A percentile compares a stretch with the other conserved stretches of the same genome.
These are phyloP conservation scores for Cisticola juncidis DNA, from an alignment of 2,113 vertebrate species.

Conservation along the genomic window DNA sequence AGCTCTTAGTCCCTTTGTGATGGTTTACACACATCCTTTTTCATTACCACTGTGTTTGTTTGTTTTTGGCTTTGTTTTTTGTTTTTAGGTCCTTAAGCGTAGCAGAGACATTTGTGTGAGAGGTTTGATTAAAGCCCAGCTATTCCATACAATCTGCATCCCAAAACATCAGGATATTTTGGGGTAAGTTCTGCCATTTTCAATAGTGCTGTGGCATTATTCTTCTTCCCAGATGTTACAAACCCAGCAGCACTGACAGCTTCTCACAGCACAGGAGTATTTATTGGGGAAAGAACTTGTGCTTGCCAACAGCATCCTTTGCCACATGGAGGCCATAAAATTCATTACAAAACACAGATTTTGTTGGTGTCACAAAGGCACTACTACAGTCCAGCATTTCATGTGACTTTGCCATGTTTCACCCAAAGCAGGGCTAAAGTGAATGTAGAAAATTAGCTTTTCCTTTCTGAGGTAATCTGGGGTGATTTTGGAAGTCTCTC, in stretches of 20 bases:
- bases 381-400: accelerated
- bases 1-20: constrained; percentile 51
- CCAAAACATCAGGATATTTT: not conserved
- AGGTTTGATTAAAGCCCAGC: not conserved
- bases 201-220: not conserved
- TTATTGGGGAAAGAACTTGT: not conserved
- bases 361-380: not conserved
- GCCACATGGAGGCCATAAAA: not conserved
- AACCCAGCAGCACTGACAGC: not conserved
- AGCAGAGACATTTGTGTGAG: constrained; percentile 28
- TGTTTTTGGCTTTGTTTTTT: not conserved
- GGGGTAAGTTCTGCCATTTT: not conserved
- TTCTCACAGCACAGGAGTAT: not conserved
- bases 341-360: not conserved
- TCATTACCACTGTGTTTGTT: not conserved
- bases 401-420: not conserved
- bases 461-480: not conserved
- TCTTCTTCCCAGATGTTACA: not conserved
- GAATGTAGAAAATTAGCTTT: not conserved
- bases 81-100: constrained; percentile 39
- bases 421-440: not conserved
- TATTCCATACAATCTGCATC: not conserved
- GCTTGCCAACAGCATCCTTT: not conserved
- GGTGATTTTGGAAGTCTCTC: not conserved
- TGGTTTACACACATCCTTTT: not conserved